Percentiles rank a stretch among this genome's conserved stretches.
phyloP scores from a whole-genome alignment of 2,113 vertebrate genomes.

The Percina caprodes region DNA sequence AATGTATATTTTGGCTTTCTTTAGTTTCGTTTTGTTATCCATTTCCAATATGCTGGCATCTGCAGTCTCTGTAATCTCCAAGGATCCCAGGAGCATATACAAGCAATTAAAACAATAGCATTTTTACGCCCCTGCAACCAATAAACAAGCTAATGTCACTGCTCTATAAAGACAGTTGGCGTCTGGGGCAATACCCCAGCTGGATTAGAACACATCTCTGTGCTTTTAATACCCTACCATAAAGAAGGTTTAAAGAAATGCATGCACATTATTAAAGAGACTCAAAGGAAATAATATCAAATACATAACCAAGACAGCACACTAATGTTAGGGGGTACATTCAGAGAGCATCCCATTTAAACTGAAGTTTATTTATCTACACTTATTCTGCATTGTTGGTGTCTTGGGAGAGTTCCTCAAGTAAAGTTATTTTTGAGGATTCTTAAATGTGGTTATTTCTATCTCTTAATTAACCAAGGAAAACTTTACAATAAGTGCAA shows the following conservation, averaged over 20 bases:
- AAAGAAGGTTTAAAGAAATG: conserved; percentile 83
- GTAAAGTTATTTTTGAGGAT: conserved; percentile 22
- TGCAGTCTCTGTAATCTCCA: conserved; percentile 83
- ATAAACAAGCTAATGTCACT: conserved; percentile 87
- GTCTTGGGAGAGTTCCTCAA: conserved; percentile 51
- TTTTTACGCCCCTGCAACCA: conserved; percentile 85
- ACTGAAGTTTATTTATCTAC: conserved; percentile 70
- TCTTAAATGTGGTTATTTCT: conserved; percentile 42
- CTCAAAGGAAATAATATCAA: conserved; percentile 84
- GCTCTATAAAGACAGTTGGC: conserved; percentile 83
- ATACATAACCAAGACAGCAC: conserved; percentile 77
- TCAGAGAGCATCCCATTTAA: conserved; percentile 66
- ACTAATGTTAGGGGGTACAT: conserved; percentile 65
- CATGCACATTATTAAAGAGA: conserved; percentile 83
- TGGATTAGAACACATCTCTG: conserved; percentile 80
- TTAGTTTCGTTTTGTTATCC: conserved; percentile 74
- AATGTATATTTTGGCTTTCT: conserved; percentile 78
- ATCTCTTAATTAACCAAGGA: conserved; percentile 37
- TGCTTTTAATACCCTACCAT: conserved; percentile 80
- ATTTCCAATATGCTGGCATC: conserved; percentile 83
- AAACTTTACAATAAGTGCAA: conserved; percentile 1
- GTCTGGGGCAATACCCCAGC: conserved; percentile 81
- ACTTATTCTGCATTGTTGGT: conserved; percentile 44
- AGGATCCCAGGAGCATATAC: conserved; percentile 83
- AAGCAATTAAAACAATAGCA: conserved; percentile 88